Evolutionary conservation across 2,888 invertebrate species (phyloP), one percentile per base, ranked within the genome.

Genomic region (Eristalis tenax): DNA sequence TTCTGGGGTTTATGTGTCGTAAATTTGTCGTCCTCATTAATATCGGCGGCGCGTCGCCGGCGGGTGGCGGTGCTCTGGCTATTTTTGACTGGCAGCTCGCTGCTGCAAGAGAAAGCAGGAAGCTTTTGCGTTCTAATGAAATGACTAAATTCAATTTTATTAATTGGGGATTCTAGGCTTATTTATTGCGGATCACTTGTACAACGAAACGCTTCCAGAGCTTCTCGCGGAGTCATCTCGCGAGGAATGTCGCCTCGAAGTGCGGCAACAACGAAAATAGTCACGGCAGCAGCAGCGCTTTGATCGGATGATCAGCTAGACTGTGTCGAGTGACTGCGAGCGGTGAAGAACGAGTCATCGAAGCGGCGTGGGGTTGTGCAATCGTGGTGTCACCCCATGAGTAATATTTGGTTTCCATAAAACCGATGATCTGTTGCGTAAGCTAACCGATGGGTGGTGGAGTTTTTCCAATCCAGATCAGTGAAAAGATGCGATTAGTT

Each of bases 11-110:
- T 70, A 71, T 64, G 78, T 79, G 64, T 83, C 79, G 83, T 87
- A 83, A 87, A 87, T 87, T 83, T 87, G 83, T 87, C 76, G 79
- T 77, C 68, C 79, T 83, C 87, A 83, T 87, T 87, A 76, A 83
- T 83, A 73, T 59, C 28, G n/a, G 50, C 65, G n/a, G 50, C 66
- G 23, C 15, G 32, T 32, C 32, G 32, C 8, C 10, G 32, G 32
- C 32, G 32, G 32, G 32, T 32, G 32, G 32, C 32, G 10, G 32
- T 32, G 32, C 32, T 32, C 32, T 15, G 1, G 28, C 74, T 82
- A 78, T 73, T 85, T 81, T 81, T 81, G 76, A 68, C 26, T 26
- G 28, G 4, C 61, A 32, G 32, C 50, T 23, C 26, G 57, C 23
- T 35, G 61, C 26, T 15, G 23, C 43, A 3, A 18, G 23, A n/a